phyloP scores from a whole-genome alignment of 2,797 vertebrate genomes.

The Cossypha dichroa region DNA sequence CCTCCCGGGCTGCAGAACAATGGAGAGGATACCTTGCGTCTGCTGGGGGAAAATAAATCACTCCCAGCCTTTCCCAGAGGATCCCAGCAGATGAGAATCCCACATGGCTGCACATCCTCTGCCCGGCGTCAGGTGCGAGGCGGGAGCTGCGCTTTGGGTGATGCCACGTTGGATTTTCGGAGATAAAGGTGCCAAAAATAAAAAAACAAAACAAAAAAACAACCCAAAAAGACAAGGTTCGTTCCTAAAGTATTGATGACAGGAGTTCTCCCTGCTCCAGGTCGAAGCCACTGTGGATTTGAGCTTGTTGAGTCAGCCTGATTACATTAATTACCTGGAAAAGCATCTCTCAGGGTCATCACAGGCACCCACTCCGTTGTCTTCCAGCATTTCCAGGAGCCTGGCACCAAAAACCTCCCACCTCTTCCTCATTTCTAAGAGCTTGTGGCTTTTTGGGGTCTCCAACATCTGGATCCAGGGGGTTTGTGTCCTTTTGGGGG shows the following conservation, averaged over 20 bases:
- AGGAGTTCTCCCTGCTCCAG: background rate
- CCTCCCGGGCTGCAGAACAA: constrained; percentile 38
- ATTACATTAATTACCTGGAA: background rate
- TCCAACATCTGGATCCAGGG: background rate
- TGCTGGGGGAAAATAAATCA: background rate
- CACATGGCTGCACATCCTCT: background rate
- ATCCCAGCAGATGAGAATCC: background rate
- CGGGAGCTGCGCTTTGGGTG: rapidly evolving
- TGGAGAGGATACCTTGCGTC: background rate
- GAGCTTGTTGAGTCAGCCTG: background rate
- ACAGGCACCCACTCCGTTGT: rapidly evolving
- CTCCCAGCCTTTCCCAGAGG: background rate
- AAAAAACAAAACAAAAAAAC: too few relatives aligned
- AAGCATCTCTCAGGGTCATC: rapidly evolving
- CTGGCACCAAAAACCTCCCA: background rate
- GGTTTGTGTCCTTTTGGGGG: background rate
- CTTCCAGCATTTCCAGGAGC: rapidly evolving
- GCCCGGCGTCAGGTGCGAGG: background rate
- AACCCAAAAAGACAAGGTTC: background rate
- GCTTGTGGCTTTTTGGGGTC: background rate
- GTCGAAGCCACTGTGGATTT: background rate
- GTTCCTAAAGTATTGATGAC: rapidly evolving
- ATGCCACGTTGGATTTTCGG: rapidly evolving
- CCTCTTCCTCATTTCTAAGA: background rate
- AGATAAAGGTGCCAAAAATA: background rate